A percentile compares a stretch with the other conserved stretches of the same genome.
Conservation (phyloP, 2,113 vertebrate species). For the Anguilla rostrata region DNA sequence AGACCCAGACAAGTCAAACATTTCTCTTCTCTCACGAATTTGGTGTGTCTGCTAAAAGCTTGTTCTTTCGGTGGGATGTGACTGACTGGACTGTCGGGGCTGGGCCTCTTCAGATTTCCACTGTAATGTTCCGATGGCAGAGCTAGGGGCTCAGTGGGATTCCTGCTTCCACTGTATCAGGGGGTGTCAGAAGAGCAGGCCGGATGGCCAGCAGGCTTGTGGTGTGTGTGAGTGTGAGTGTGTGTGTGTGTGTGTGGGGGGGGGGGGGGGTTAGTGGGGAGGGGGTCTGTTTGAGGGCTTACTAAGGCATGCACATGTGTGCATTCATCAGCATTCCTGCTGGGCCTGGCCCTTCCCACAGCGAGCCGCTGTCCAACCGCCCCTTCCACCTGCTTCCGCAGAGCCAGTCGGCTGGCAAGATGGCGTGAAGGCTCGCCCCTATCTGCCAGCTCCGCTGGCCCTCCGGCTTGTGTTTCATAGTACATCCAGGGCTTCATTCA, state of each 20-base stretch:
- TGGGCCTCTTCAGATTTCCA: not conserved
- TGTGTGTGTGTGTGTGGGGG: too few relatives aligned
- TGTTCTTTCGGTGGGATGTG: not conserved
- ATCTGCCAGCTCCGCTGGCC: not conserved
- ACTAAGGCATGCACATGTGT: not conserved
- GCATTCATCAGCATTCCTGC: slow-evolving; percentile 7
- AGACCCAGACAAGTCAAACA: not conserved
- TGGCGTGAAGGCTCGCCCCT: not conserved
- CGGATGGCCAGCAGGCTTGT: not conserved
- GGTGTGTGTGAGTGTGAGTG: too few relatives aligned
- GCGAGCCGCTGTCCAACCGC: not conserved
- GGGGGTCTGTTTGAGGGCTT: not conserved
- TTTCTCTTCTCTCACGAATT: not conserved
- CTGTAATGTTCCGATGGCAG: slow-evolving; percentile 1
- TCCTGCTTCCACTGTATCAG: not conserved
- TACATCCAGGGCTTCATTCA: not conserved
- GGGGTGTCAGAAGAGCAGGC: not conserved
- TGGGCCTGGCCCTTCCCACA: not conserved
- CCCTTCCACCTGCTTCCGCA: not conserved
- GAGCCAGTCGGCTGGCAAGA: not conserved
- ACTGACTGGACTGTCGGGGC: not conserved
- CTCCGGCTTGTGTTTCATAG: not conserved
- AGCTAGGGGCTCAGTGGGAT: not conserved
- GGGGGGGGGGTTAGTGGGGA: too few relatives aligned
- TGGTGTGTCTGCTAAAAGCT: not conserved